Conservation (phyloP, 2,888 invertebrate species). For the Bruchidius siliquastri region DNA sequence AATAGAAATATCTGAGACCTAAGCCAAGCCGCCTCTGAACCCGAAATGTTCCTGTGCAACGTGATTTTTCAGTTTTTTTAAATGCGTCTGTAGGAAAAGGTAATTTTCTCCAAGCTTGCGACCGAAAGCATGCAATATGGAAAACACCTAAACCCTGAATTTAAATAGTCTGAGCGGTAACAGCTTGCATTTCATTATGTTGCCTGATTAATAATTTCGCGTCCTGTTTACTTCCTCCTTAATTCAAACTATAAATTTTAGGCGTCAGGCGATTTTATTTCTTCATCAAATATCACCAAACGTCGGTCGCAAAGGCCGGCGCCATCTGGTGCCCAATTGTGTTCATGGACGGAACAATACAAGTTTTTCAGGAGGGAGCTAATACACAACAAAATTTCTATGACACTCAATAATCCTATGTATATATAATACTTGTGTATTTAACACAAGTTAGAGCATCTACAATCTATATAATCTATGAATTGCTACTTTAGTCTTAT, state of each 20-base stretch:
- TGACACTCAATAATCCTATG: too few species aligned
- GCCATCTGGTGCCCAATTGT: neutral
- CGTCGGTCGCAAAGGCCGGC: neutral
- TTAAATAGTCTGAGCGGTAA: neutral
- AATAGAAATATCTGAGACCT: too few species aligned
- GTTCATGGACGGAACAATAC: neutral
- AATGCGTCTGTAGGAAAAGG: too few species aligned
- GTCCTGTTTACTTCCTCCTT: neutral
- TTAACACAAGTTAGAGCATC: too few species aligned
- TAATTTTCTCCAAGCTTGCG: neutral
- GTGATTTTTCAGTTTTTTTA: too few species aligned
- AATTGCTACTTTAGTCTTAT: too few species aligned
- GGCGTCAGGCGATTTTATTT: neutral
- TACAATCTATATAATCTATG: too few species aligned
- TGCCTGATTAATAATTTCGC: neutral
- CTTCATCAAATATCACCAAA: neutral
- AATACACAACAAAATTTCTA: neutral
- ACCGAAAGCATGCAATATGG: neutral
- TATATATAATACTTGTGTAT: too few species aligned
- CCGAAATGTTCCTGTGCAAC: too few species aligned
- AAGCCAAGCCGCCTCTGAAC: too few species aligned
- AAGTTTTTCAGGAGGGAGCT: neutral
- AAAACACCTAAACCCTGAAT: neutral
- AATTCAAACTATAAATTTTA: neutral
- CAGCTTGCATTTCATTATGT: neutral